Percentiles rank a stretch among this genome's conserved stretches.
phyloP scores from a whole-genome alignment of 2,888 invertebrate genomes.

The Drosophila anomelani region DNA sequence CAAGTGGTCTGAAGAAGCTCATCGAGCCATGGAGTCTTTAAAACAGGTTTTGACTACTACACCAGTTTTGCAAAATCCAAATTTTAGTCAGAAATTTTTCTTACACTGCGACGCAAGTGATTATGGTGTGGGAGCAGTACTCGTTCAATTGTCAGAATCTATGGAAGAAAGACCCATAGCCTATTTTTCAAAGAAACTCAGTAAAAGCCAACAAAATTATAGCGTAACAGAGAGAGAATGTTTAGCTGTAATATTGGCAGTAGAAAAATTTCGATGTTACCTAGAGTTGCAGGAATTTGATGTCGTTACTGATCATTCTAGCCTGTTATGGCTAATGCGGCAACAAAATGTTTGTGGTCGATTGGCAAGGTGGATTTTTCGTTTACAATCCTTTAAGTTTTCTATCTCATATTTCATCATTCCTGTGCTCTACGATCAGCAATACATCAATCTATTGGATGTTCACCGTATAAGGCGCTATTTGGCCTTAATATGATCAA shows the following conservation, averaged over 20 bases:
- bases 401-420: too few relatives aligned
- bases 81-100: neutral
- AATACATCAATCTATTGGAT: too few relatives aligned
- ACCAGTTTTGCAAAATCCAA: neutral
- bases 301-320: constrained; percentile 17
- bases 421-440: too few relatives aligned
- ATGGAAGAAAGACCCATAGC: neutral
- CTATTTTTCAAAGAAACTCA: constrained; percentile 2
- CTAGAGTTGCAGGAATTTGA: constrained; percentile 28
- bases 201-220: neutral
- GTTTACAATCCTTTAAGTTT: constrained; percentile 15
- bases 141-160: neutral
- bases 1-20: constrained; percentile 2
- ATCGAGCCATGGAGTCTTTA: neutral
- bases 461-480: constrained; percentile 11
- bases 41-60: neutral
- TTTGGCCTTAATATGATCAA: constrained; percentile 6
- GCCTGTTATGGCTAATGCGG: constrained; percentile 15
- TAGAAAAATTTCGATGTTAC: neutral
- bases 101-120: constrained; percentile 6
- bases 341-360: constrained; percentile 13
- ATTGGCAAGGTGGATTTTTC: constrained; percentile 14
- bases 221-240: constrained; percentile 1
- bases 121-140: neutral
- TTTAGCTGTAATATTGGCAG: neutral